Evolutionary conservation across 2,113 vertebrate genomes (phyloP), one percentile per base, ranked within the genome.

Genomic region (Dascyllus trimaculatus): DNA sequence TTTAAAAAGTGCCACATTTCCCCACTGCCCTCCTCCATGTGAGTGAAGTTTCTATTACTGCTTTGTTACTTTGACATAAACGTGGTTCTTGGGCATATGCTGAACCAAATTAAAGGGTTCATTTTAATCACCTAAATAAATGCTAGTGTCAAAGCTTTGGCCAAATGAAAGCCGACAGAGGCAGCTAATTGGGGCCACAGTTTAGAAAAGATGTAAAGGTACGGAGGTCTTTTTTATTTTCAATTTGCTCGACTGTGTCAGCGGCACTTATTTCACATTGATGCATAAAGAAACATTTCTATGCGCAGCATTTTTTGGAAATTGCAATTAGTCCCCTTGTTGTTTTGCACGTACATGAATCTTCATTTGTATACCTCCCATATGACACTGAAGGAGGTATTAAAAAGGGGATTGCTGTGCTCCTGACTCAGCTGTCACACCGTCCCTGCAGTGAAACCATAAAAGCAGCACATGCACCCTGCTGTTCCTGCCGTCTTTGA

Each of bases 401-500:
- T 59, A 75, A 64, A 29, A 40, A 32, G 49, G 74, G 64, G 63
- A 26, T 0, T n/a, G 6, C 1, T 11, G 22, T 11, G 40, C 32
- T 56, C 24, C 63, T 75, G 69, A 85, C 54, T 80, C 68, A 74
- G 75, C 69, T 49, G 76, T 21, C 58, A 59, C 26, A 24, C 19
- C 46, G 40, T 63, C 74, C 66, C 62, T 57, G 24, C 35, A 18
- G 58, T n/a, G 29, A 68, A 66, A 54, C 38, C 57, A 63, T 35
- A 15, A 60, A 73, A 56, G 65, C 80, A 63, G 72, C 86, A 65
- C 32, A 38, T 48, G 25, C 75, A 11, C 54, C 87, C 81, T 43
- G 69, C 57, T 82, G 57, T 70, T 54, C 32, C 52, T 64, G 45
- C 56, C 64, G 61, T 58, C 19, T 77, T 80, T 77, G 51, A 62